phyloP scores from a whole-genome alignment of 2,113 vertebrate species.

The Lampris incognitus region DNA sequence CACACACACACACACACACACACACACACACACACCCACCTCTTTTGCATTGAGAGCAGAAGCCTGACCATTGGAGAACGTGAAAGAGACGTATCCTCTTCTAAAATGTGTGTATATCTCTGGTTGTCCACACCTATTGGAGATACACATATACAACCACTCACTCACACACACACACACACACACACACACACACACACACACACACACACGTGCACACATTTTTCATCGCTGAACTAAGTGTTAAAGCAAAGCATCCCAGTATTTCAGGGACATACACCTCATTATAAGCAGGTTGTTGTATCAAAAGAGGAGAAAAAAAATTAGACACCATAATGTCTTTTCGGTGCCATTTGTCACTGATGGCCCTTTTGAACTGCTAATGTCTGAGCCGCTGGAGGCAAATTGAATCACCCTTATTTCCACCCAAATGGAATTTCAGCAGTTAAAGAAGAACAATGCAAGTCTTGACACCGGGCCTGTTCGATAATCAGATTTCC shows the following conservation, averaged over 20 bases:
- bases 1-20: constrained; percentile 53
- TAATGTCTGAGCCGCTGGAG: constrained; percentile 78
- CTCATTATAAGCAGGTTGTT: constrained; percentile 65
- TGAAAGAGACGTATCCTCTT: neutral
- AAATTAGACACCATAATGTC: constrained; percentile 72
- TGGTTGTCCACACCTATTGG: too few species aligned
- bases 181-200: neutral
- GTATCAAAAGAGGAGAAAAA: constrained; percentile 67
- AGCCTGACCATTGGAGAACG: too few species aligned
- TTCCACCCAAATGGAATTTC: constrained; percentile 84
- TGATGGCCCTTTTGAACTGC: constrained; percentile 74
- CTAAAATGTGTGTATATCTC: neutral
- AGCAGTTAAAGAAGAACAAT: constrained; percentile 82
- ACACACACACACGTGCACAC: neutral
- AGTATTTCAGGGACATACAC: constrained; percentile 54
- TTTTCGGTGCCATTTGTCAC: constrained; percentile 75
- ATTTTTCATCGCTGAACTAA: constrained; percentile 30
- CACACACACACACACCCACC: constrained; percentile 1
- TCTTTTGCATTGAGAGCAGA: too few species aligned
- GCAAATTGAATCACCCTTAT: constrained; percentile 85
- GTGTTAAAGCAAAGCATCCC: constrained; percentile 54
- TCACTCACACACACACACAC: neutral
- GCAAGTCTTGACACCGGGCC: constrained; percentile 79
- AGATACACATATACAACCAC: too few species aligned
- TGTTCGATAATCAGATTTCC: constrained; percentile 85